Evolutionary conservation across 2,113 vertebrate species (phyloP).

Genomic region (Chiloscyllium plagiosum): DNA sequence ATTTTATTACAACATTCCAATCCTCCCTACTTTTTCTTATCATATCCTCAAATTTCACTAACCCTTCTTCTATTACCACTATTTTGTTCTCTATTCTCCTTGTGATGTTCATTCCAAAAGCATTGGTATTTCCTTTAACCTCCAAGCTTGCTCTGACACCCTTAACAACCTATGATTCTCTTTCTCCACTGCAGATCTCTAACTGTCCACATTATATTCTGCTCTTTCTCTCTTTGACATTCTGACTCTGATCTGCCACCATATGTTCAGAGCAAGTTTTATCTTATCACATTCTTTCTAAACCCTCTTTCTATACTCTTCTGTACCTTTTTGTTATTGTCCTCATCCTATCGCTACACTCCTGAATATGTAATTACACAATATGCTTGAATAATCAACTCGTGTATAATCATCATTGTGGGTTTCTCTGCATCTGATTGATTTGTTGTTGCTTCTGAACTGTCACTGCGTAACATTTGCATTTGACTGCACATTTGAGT

Average conservation of each 20-base stretch:
- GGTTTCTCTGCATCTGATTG: neutral
- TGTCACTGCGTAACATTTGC: neutral
- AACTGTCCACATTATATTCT: neutral
- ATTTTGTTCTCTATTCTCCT: no score
- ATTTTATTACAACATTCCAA: no score
- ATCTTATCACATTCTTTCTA: neutral
- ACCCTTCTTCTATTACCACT: no score
- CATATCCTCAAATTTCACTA: no score
- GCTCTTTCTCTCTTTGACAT: neutral
- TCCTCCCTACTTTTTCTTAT: no score
- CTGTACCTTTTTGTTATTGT: neutral
- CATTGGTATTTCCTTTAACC: neutral
- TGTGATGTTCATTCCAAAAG: neutral
- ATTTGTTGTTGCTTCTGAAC: neutral
- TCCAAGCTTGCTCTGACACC: neutral
- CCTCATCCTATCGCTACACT: neutral
- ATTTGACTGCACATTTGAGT: neutral
- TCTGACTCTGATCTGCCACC: no score
- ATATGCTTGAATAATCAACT: neutral
- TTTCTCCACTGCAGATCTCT: neutral
- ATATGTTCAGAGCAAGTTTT: neutral
- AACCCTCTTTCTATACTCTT: neutral
- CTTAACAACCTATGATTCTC: neutral
- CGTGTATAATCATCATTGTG: neutral
- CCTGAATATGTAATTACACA: neutral